phyloP scores from a whole-genome alignment of 2,113 vertebrate species.

The Nothocercus julius region DNA sequence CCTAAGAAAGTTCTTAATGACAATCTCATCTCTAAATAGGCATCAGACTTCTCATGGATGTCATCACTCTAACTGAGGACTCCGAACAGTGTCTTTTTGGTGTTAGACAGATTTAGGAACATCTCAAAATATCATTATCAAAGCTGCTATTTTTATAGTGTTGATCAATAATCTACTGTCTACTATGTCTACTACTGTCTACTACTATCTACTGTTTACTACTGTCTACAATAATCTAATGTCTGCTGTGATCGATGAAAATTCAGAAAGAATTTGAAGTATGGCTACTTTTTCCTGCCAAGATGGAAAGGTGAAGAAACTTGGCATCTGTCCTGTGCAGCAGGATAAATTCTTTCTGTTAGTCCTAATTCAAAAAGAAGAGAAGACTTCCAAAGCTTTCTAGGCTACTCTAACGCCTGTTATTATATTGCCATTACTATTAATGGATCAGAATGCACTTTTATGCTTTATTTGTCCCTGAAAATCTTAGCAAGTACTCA shows the following conservation, averaged over 20 bases:
- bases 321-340: neutral
- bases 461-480: neutral
- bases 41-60: neutral
- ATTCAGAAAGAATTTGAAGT: slow-evolving; percentile 13
- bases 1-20: neutral
- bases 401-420: fast-evolving
- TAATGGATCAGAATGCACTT: neutral
- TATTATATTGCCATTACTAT: neutral
- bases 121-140: neutral
- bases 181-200: neutral
- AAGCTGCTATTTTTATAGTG: neutral
- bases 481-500: neutral
- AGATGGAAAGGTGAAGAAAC: slow-evolving; percentile 37
- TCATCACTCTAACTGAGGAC: neutral
- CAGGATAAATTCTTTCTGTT: neutral
- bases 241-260: neutral
- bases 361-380: neutral
- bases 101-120: neutral
- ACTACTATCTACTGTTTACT: no score
- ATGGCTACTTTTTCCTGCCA: slow-evolving; percentile 15
- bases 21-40: neutral
- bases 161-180: neutral
- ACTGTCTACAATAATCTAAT: neutral
- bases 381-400: neutral
- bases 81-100: neutral